Conservation (phyloP, 1,140 invertebrate species). For the Drosophila mojavensis region DNA sequence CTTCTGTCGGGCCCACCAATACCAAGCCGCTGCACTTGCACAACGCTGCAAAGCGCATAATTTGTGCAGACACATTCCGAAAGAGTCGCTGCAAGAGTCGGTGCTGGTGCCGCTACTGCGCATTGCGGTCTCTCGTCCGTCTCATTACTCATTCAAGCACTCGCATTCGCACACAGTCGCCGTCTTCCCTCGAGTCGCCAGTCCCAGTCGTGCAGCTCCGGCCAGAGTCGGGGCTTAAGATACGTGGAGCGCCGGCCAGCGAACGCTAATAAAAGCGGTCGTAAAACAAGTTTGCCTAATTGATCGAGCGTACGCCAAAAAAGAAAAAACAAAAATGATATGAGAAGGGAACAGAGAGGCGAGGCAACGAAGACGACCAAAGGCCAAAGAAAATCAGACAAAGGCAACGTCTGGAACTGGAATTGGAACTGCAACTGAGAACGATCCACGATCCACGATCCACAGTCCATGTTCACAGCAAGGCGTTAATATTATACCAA, state of each 20-base stretch:
- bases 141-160: conserved; percentile 74
- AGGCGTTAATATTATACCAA: conserved; percentile 77
- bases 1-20: conserved; percentile 6
- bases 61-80: conserved; percentile 75
- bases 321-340: conserved; percentile 38
- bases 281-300: conserved; percentile 84
- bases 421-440: conserved; percentile 21
- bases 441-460: conserved; percentile 9
- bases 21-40: conserved; percentile 44
- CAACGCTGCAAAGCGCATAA: conserved; percentile 61
- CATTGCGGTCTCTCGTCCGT: conserved; percentile 25
- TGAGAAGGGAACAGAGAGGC: conserved; percentile 8
- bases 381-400: conserved; percentile 51
- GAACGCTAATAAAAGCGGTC: conserved; percentile 81
- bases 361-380: background rate
- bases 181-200: background rate
- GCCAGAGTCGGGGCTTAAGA: conserved; percentile 7
- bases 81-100: conserved; percentile 46
- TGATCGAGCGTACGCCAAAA: conserved; percentile 84
- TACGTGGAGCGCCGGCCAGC: conserved; percentile 64
- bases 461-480: conserved; percentile 13
- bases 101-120: conserved; percentile 19
- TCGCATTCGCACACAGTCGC: conserved; percentile 38
- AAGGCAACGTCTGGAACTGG: conserved; percentile 50
- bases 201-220: background rate